phyloP scores from a whole-genome alignment of 2,113 vertebrate genomes.

The Psammodynastes pulverulentus region DNA sequence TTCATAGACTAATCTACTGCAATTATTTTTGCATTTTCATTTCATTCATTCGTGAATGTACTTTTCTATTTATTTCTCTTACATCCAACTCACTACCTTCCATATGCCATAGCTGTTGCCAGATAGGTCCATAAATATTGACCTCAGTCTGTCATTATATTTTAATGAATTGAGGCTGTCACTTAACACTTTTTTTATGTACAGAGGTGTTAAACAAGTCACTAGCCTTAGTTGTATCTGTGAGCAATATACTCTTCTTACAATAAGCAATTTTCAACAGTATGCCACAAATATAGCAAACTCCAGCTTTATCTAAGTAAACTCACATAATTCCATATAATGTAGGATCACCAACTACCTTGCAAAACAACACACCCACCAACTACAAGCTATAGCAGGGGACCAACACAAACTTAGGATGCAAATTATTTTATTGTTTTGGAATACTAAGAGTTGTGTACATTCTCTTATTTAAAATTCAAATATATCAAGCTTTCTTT shows the following conservation, averaged over 20 bases:
- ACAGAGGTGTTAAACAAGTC: neutral
- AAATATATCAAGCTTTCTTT: conserved; percentile 2
- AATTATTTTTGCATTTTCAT: neutral
- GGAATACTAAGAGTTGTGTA: conserved; percentile 8
- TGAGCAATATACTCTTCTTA: neutral
- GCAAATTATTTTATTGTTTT: neutral
- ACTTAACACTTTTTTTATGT: neutral
- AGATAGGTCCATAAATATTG: neutral
- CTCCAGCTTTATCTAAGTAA: neutral
- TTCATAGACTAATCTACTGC: neutral
- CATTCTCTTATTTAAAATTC: neutral
- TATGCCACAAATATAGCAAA: neutral
- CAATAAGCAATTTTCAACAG: neutral
- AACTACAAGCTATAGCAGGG: neutral
- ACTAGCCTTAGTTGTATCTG: neutral
- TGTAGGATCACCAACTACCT: neutral
- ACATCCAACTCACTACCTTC: neutral
- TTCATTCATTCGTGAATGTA: neutral
- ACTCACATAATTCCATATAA: neutral
- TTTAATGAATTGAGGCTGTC: neutral
- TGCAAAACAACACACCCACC: neutral
- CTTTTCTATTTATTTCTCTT: neutral
- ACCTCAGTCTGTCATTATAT: neutral
- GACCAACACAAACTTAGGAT: neutral
- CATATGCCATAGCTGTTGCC: neutral